A percentile compares a stretch with the other conserved stretches of the same genome.
Conservation (phyloP, 2,888 invertebrate species). For the Xestia c-nigrum region DNA sequence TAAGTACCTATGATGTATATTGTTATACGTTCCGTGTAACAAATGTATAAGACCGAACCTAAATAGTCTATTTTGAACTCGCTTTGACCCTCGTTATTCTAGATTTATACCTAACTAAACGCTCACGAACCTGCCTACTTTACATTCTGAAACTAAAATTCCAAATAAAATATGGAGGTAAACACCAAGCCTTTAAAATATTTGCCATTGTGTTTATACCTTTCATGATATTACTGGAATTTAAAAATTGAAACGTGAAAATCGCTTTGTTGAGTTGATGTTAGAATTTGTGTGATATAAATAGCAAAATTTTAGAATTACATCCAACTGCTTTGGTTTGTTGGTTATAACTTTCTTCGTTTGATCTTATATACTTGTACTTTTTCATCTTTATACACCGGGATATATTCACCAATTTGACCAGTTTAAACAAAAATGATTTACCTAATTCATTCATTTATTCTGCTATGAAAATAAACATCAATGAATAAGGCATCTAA, state of each 20-base stretch:
- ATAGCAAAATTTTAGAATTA: neutral
- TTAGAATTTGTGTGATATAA: conserved; percentile 34
- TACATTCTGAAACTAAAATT: conserved; percentile 30
- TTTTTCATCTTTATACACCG: neutral
- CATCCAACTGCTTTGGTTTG: neutral
- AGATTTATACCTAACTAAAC: conserved; percentile 26
- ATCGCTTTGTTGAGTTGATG: neutral
- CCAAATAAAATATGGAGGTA: conserved; percentile 18
- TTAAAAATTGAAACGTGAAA: conserved; percentile 28
- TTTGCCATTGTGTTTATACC: conserved; percentile 9
- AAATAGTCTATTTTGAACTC: conserved; percentile 29
- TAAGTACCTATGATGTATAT: neutral
- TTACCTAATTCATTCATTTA: conserved; percentile 10
- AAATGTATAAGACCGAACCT: conserved; percentile 11
- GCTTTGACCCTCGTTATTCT: conserved; percentile 27
- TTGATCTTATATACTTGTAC: neutral
- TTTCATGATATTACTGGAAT: conserved; percentile 10
- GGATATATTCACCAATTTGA: neutral
- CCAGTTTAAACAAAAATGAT: neutral
- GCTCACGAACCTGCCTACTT: conserved; percentile 24
- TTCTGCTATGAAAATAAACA: conserved; percentile 17
- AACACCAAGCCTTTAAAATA: conserved; percentile 11
- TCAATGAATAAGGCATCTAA: conserved; percentile 50
- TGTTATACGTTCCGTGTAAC: neutral
- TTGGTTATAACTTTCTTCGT: neutral